phyloP scores from a whole-genome alignment of 2,113 vertebrate genomes.

The Sapayoa aenigma region DNA sequence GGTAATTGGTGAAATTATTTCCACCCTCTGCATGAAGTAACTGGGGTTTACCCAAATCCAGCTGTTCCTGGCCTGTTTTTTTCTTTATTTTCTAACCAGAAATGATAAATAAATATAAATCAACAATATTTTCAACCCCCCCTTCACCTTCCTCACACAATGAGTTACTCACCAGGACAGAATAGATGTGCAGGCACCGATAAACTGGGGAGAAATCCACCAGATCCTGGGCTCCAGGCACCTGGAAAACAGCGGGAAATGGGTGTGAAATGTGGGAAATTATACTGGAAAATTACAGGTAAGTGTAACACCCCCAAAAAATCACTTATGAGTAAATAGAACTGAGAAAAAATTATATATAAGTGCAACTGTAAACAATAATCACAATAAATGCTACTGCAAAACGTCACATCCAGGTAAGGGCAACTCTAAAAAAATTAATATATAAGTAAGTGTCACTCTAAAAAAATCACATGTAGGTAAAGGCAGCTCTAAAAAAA shows the following conservation, averaged over 20 bases:
- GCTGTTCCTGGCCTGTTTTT: fast-evolving
- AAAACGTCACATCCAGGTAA: background rate
- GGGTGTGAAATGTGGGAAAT: background rate
- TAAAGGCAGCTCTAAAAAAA: background rate
- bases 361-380: background rate
- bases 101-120: background rate
- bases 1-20: background rate
- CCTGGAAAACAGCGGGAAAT: slow-evolving; percentile 63
- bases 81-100: background rate
- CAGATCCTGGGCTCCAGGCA: slow-evolving; percentile 91
- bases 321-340: background rate
- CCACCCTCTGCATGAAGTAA: background rate
- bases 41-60: background rate
- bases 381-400: background rate
- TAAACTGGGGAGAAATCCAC: slow-evolving; percentile 98
- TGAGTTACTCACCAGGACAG: slow-evolving; percentile 82
- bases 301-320: background rate
- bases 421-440: background rate
- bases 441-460: no score
- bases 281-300: background rate
- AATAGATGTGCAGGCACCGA: slow-evolving; percentile 95
- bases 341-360: background rate
- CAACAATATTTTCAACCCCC: background rate
- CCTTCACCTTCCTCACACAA: no score
- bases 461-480: background rate